Evolutionary conservation across 2,888 invertebrate genomes (phyloP), one percentile per base, ranked within the genome.

Genomic region (Drosophila fungiperda): DNA sequence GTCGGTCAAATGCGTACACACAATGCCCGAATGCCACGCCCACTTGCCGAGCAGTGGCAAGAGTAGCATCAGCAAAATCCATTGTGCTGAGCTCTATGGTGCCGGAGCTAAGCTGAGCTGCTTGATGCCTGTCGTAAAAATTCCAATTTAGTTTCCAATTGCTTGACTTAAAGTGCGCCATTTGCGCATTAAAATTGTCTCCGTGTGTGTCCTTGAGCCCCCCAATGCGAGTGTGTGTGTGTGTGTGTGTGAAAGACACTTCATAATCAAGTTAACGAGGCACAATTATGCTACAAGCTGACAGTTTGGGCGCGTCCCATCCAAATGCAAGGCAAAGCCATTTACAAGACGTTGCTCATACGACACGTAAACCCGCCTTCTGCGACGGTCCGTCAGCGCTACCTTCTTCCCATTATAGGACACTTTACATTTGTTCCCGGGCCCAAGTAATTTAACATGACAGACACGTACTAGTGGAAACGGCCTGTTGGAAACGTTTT

Each of bases 251-350:
- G 58, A 64, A 53, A 52, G 70, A 69, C 77, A 83, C 83, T 86
- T 90, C 88, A 86, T 90, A 88, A 86, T 90, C 88, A 86, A 86
- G 83, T 86, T 90, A 90, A 86, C 89, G 88, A 86, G 83, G 72
- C 79, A 88, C 86, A 86, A 90, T 90, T 87, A 90, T 88, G 89
- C 89, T 76, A 77, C 89, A 86, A 76, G 82, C 78, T 78, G 89
- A 78, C 82, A 89, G 76, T 78, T 77, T 84, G 85, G 65, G 75
- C 59, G 70, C 38, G 58, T 53, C 64, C 60, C 68, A 61, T 72
- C 62, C 79, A 76, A 86, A 83, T 86, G 87, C 90, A 80, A 69
- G 78, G 87, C 84, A 73, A 74, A 80, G 87, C 90, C 80, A 76
- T 86, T 83, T 87, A 71, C 79, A 71, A 70, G 83, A 88, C 79